Percentiles rank a stretch among this genome's conserved stretches.
These are phyloP conservation scores for Dryobota labecula DNA, from an alignment of 2,888 invertebrate genomes.

Conservation along the genomic window DNA sequence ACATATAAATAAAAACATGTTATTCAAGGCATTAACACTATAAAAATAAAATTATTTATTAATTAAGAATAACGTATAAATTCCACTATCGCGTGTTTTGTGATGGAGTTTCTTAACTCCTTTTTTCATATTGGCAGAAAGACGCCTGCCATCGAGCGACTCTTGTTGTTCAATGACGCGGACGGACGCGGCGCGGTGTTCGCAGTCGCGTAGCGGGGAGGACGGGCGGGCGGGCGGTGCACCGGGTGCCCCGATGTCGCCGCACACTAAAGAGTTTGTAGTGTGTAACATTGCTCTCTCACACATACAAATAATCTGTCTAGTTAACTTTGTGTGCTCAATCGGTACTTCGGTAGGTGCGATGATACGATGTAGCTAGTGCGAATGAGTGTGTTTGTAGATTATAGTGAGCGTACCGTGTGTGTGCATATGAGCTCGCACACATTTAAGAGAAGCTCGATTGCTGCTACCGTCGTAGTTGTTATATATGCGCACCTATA, in stretches of 20 bases:
- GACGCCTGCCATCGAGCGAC: slow-evolving; percentile 90
- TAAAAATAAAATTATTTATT: slow-evolving; percentile 89
- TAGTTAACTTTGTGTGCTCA: slow-evolving; percentile 86
- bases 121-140: slow-evolving; percentile 90
- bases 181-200: slow-evolving; percentile 85
- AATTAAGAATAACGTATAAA: slow-evolving; percentile 87
- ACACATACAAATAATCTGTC: slow-evolving; percentile 84
- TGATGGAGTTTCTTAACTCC: slow-evolving; percentile 86
- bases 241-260: slow-evolving; percentile 89
- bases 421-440: slow-evolving; percentile 79
- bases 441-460: slow-evolving; percentile 85
- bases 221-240: slow-evolving; percentile 86
- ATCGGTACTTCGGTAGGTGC: slow-evolving; percentile 78
- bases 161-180: slow-evolving; percentile 91
- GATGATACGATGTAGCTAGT: slow-evolving; percentile 76
- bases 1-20: slow-evolving; percentile 89
- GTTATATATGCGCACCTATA: slow-evolving; percentile 88
- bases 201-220: slow-evolving; percentile 89
- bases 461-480: slow-evolving; percentile 84
- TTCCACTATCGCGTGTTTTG: slow-evolving; percentile 89
- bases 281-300: slow-evolving; percentile 77
- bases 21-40: slow-evolving; percentile 87
- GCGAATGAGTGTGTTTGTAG: slow-evolving; percentile 77
- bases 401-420: slow-evolving; percentile 78
- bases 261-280: slow-evolving; percentile 80